A percentile compares a stretch with the other conserved stretches of the same genome.
Evolutionary conservation across 2,888 invertebrate species (phyloP).

Genomic region (Limenitis camilla): DNA sequence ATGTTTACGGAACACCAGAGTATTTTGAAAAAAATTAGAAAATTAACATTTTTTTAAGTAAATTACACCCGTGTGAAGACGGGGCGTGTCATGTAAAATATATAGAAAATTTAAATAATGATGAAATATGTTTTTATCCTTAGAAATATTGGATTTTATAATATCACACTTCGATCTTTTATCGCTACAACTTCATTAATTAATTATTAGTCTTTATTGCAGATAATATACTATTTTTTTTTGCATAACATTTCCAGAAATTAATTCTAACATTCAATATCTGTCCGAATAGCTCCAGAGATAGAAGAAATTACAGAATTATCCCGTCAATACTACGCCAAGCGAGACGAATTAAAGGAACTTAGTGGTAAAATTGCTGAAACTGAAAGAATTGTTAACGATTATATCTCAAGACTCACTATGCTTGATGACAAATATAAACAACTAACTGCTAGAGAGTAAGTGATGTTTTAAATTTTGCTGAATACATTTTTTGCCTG

Average conservation of each 20-base stretch:
- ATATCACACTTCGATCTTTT: no score
- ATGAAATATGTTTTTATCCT: no score
- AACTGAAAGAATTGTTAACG: slow-evolving; percentile 44
- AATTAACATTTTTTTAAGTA: slow-evolving; percentile 42
- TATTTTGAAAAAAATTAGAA: slow-evolving; percentile 62
- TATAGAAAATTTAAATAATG: no score
- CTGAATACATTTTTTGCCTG: background rate
- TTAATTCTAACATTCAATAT: background rate
- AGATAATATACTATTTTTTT: no score
- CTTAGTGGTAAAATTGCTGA: slow-evolving; percentile 31
- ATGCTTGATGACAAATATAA: slow-evolving; percentile 47
- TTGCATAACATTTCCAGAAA: no score
- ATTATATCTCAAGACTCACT: slow-evolving; percentile 43
- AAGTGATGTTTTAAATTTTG: slow-evolving; percentile 27
- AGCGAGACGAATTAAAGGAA: slow-evolving; percentile 46
- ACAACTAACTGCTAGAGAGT: slow-evolving; percentile 52
- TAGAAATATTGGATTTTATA: no score
- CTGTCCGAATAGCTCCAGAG: slow-evolving; percentile 46
- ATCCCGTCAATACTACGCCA: slow-evolving; percentile 45
- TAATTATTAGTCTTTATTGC: no score
- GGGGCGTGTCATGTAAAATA: no score
- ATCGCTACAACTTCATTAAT: no score
- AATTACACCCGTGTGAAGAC: slow-evolving; percentile 46
- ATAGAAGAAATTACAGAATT: slow-evolving; percentile 52
- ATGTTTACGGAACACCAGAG: no score